Evolutionary conservation across 2,888 invertebrate genomes (phyloP), one percentile per base, ranked within the genome.

Genomic region (Sphaerolaimus hirsutus): DNA sequence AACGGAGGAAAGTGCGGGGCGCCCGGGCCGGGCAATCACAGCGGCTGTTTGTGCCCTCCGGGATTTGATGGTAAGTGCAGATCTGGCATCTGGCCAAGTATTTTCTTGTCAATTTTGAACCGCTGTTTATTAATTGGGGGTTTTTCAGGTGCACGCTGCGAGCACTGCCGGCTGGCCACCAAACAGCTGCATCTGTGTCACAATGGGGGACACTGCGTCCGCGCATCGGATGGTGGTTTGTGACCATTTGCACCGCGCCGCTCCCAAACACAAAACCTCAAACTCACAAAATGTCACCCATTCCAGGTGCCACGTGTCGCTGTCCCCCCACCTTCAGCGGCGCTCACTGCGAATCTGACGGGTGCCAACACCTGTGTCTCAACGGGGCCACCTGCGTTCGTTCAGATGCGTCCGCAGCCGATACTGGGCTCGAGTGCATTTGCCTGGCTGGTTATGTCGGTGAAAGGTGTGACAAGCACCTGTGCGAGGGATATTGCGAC

Each of bases 1-100:
- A 72, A 73, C 57, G 70, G 70, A 21, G 74, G 71, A 26, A 67
- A 65, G 46, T 79, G 79, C 58, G 64, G 69, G 24, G 62, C 73
- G 7, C 49, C 68, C n/a, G n/a, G n/a, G n/a, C n/a, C n/a, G n/a
- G n/a, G n/a, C n/a, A n/a, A n/a, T n/a, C n/a, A n/a, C n/a, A n/a
- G n/a, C n/a, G n/a, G n/a, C n/a, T n/a, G n/a, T n/a, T n/a, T n/a
- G n/a, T n/a, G n/a, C n/a, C n/a, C n/a, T n/a, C n/a, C n/a, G n/a
- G n/a, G n/a, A n/a, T n/a, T n/a, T n/a, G n/a, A n/a, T n/a, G n/a
- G n/a, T n/a, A n/a, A n/a, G n/a, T n/a, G n/a, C n/a, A n/a, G n/a
- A n/a, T n/a, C n/a, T n/a, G n/a, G n/a, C n/a, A n/a, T n/a, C n/a
- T n/a, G n/a, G n/a, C n/a, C n/a, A n/a, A n/a, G n/a, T n/a, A n/a